Percentiles rank a stretch among this genome's conserved stretches.
phyloP scores from a whole-genome alignment of 2,888 invertebrate species.

The Pristionchus exspectatus region DNA sequence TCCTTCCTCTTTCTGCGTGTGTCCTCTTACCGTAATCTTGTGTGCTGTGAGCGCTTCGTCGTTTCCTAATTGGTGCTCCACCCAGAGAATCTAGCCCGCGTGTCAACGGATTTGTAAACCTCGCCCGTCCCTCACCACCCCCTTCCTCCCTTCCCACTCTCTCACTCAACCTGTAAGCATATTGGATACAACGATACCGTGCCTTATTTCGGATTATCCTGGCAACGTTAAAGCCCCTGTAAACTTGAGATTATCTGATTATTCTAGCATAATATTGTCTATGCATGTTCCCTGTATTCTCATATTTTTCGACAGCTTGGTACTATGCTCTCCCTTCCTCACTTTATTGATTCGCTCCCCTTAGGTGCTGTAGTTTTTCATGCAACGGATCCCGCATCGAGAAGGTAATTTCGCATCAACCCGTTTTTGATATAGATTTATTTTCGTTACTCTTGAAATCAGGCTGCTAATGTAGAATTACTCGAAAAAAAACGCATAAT shows the following conservation, averaged over 20 bases:
- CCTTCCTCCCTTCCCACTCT: neutral
- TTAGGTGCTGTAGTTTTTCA: slow-evolving; percentile 28
- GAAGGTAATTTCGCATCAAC: neutral
- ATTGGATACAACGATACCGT: neutral
- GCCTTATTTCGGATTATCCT: slow-evolving; percentile 42
- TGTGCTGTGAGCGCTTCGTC: slow-evolving; percentile 20
- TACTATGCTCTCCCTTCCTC: neutral
- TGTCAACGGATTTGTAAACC: slow-evolving; percentile 23
- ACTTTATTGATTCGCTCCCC: slow-evolving; percentile 31
- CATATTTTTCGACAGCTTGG: neutral
- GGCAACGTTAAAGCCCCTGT: neutral
- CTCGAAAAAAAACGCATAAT: neutral
- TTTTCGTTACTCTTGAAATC: neutral
- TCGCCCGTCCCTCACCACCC: slow-evolving; percentile 26
- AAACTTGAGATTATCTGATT: neutral
- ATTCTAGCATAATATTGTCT: neutral
- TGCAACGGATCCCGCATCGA: neutral
- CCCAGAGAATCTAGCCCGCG: slow-evolving; percentile 16
- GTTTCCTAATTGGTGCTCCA: slow-evolving; percentile 30
- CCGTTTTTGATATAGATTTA: neutral
- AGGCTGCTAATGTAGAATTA: slow-evolving; percentile 24
- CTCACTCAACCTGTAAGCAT: slow-evolving; percentile 39
- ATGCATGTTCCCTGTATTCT: neutral
- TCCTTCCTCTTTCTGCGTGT: slow-evolving; percentile 7
- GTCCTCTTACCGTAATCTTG: slow-evolving; percentile 11